phyloP scores from a whole-genome alignment of 2,797 vertebrate species.

The Sebastes aleutianus region DNA sequence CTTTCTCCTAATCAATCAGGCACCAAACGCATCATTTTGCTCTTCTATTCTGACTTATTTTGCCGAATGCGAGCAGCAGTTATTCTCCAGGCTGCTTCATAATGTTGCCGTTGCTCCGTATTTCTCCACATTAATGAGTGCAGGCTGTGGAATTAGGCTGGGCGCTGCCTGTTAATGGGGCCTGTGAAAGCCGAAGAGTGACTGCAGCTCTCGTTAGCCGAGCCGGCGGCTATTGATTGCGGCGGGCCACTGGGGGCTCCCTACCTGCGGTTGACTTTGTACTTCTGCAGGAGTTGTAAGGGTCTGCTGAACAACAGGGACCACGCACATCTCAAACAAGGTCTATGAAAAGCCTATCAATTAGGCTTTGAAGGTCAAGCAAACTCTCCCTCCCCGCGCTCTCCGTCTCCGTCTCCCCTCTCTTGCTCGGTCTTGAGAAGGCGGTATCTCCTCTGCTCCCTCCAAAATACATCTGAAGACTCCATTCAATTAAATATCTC shows the following conservation, averaged over 20 bases:
- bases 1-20: constrained; percentile 64
- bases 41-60: constrained; percentile 4
- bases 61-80: constrained; percentile 29
- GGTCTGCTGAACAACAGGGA: constrained; percentile 80
- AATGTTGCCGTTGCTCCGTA: constrained; percentile 50
- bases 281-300: constrained; percentile 83
- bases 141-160: constrained; percentile 72
- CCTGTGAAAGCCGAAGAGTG: constrained; percentile 68
- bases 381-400: constrained; percentile 68
- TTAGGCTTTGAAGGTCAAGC: constrained; percentile 93
- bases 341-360: constrained; percentile 87
- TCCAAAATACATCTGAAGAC: constrained; percentile 92
- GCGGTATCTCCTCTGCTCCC: constrained; percentile 72
- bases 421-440: constrained; percentile 75
- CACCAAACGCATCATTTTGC: constrained; percentile 25
- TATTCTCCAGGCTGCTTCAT: constrained; percentile 40
- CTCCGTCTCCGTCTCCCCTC: constrained; percentile 43
- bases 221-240: constrained; percentile 78
- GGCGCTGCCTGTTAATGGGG: constrained; percentile 61
- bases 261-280: constrained; percentile 87
- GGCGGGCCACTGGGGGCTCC: constrained; percentile 76
- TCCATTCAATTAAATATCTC: constrained; percentile 97
- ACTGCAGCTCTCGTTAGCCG: constrained; percentile 76
- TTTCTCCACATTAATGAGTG: constrained; percentile 74
- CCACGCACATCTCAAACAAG: constrained; percentile 81